Evolutionary conservation across 2,888 invertebrate genomes (phyloP).

Genomic region (Phalera bucephala): DNA sequence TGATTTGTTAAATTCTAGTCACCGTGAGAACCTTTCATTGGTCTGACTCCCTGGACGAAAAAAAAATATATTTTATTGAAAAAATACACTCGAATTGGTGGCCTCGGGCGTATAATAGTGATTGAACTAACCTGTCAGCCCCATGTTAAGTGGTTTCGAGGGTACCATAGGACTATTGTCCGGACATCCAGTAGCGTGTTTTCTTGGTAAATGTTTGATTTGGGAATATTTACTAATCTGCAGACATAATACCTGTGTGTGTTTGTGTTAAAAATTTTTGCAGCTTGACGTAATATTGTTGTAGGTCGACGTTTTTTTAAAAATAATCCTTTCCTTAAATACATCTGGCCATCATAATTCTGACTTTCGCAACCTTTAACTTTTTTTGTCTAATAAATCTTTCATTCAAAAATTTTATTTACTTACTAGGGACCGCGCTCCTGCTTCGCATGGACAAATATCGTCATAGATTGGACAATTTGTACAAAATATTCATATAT

Average conservation of each 20-base stretch:
- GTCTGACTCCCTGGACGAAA: constrained; percentile 60
- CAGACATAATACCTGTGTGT: constrained; percentile 51
- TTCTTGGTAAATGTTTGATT: constrained; percentile 78
- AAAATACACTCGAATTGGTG: constrained; percentile 73
- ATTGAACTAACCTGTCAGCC: constrained; percentile 82
- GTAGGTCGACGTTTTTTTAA: constrained; percentile 32
- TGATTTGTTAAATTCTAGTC: constrained; percentile 30
- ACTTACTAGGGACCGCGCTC: too few relatives aligned
- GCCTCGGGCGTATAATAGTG: constrained; percentile 76
- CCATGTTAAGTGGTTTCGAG: constrained; percentile 82
- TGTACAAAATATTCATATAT: too few relatives aligned
- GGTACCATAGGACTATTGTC: constrained; percentile 71
- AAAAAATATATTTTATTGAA: constrained; percentile 54
- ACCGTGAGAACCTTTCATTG: constrained; percentile 68
- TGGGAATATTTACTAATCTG: constrained; percentile 73
- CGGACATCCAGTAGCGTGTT: constrained; percentile 76
- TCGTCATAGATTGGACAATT: too few relatives aligned
- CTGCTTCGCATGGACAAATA: too few relatives aligned
- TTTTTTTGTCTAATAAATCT: too few relatives aligned
- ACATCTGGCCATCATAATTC: too few relatives aligned
- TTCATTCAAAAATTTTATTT: too few relatives aligned
- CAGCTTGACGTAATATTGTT: constrained; percentile 54
- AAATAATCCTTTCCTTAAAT: constrained; percentile 42
- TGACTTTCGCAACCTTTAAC: too few relatives aligned
- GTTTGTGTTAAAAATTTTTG: constrained; percentile 58